phyloP scores from a whole-genome alignment of 1,140 invertebrate species.

The Littorina saxatilis region DNA sequence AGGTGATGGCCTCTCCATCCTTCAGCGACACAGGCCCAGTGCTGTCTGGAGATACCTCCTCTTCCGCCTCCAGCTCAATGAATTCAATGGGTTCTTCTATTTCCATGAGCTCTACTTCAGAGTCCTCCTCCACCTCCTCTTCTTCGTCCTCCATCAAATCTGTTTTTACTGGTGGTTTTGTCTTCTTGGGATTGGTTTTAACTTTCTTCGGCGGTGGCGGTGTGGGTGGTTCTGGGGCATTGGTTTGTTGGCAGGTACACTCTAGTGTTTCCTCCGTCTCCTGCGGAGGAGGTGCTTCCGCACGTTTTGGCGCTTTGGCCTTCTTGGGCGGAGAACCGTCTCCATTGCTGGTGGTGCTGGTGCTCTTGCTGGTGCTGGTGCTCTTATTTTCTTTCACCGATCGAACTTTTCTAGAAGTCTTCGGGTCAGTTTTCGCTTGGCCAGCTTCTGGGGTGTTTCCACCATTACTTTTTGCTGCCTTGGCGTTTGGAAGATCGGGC shows the following conservation, averaged over 20 bases:
- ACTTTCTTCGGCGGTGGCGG: not conserved
- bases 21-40: not conserved
- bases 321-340: too few relatives aligned
- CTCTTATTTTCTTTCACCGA: too few relatives aligned
- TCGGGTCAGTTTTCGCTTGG: not conserved
- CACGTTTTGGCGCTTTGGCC: too few relatives aligned
- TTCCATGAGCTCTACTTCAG: not conserved
- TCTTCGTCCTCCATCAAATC: constrained; percentile 38
- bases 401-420: not conserved
- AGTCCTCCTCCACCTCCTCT: not conserved
- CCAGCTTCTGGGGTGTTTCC: not conserved
- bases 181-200: too few relatives aligned
- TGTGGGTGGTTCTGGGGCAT: too few relatives aligned
- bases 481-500: too few relatives aligned
- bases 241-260: too few relatives aligned
- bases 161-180: constrained; percentile 4
- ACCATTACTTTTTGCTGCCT: not conserved
- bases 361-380: too few relatives aligned
- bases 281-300: too few relatives aligned
- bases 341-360: too few relatives aligned
- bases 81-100: not conserved
- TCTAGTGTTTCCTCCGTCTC: constrained; percentile 3
- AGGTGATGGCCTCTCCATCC: constrained; percentile 6
- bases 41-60: too few relatives aligned
- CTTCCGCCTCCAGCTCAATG: not conserved